Percentiles rank a stretch among this genome's conserved stretches.
Evolutionary conservation across 1,140 invertebrate species (phyloP).

Genomic region (Saccostrea glomerata): DNA sequence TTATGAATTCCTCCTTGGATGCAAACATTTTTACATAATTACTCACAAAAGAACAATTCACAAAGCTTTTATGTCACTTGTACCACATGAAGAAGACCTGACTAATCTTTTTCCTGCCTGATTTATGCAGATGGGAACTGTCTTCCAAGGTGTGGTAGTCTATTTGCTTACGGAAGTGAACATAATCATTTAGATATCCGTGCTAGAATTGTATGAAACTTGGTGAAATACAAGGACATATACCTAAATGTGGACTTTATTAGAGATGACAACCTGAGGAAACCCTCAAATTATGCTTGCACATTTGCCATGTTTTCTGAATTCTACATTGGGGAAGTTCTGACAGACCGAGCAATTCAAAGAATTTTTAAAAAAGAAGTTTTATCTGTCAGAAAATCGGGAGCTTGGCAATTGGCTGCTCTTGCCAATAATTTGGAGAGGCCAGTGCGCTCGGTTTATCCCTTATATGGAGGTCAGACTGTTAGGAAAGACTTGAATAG

Average conservation of each 20-base stretch:
- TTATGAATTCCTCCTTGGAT: slow-evolving; percentile 43
- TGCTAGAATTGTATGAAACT: neutral
- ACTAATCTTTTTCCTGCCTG: neutral
- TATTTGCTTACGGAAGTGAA: neutral
- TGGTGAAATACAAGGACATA: slow-evolving; percentile 29
- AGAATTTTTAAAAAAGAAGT: slow-evolving; percentile 25
- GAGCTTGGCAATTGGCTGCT: slow-evolving; percentile 21
- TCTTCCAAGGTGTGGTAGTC: neutral
- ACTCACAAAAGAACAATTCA: too few species aligned
- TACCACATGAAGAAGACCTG: too few species aligned
- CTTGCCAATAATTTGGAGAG: slow-evolving; percentile 1
- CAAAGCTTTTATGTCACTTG: too few species aligned
- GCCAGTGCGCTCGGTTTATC: neutral
- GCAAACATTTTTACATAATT: slow-evolving; percentile 34
- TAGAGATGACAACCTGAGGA: neutral
- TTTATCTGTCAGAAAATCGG: slow-evolving; percentile 23
- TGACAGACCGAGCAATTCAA: neutral
- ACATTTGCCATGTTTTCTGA: slow-evolving; percentile 18
- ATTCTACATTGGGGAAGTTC: neutral
- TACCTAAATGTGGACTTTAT: slow-evolving; percentile 40
- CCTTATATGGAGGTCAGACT: slow-evolving; percentile 6
- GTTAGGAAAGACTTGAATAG: neutral
- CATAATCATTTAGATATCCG: neutral
- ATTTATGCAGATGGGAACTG: neutral
- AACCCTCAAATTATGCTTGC: slow-evolving; percentile 7